A percentile compares a stretch with the other conserved stretches of the same genome.
These are phyloP conservation scores for Platypus cylindrus DNA, from an alignment of 2,888 invertebrate species.

Conservation along the genomic window DNA sequence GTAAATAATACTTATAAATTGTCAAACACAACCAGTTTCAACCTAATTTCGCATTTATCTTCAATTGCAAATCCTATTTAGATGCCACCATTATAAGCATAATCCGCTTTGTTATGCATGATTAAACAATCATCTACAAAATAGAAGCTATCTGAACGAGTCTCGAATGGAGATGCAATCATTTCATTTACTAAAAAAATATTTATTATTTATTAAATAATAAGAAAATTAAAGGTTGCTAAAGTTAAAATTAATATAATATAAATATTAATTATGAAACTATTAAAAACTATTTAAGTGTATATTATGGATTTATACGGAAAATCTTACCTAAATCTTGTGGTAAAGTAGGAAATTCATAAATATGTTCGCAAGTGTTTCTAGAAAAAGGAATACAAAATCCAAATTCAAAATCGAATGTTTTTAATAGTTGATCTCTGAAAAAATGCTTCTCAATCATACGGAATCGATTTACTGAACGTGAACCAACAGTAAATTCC, in stretches of 20 bases:
- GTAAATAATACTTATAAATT: no score
- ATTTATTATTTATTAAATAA: not conserved
- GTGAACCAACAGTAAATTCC: conserved; percentile 89
- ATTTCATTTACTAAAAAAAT: conserved; percentile 79
- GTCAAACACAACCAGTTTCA: no score
- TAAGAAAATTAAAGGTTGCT: conserved; percentile 3
- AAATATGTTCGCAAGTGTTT: conserved; percentile 98
- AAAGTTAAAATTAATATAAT: conserved; percentile 5
- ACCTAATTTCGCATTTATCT: no score
- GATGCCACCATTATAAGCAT: conserved; percentile 82
- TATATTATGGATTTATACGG: no score
- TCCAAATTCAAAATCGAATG: conserved; percentile 98
- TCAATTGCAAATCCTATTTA: no score
- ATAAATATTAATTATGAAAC: conserved; percentile 2
- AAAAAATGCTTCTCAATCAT: conserved; percentile 99
- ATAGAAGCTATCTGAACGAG: conserved; percentile 96
- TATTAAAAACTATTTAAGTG: conserved; percentile 4
- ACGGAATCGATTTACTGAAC: conserved; percentile 87
- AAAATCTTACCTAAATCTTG: conserved; percentile 65
- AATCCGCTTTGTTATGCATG: conserved; percentile 99
- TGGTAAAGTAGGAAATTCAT: conserved; percentile 88
- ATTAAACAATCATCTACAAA: conserved; percentile 94
- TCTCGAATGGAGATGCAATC: conserved; percentile 92
- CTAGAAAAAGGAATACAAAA: conserved; percentile 96
- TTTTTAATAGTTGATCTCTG: conserved; percentile 82